These are phyloP conservation scores for Cataglyphis rosenhaueri DNA, from an alignment of 2,888 invertebrate genomes.

Conservation along the genomic window DNA sequence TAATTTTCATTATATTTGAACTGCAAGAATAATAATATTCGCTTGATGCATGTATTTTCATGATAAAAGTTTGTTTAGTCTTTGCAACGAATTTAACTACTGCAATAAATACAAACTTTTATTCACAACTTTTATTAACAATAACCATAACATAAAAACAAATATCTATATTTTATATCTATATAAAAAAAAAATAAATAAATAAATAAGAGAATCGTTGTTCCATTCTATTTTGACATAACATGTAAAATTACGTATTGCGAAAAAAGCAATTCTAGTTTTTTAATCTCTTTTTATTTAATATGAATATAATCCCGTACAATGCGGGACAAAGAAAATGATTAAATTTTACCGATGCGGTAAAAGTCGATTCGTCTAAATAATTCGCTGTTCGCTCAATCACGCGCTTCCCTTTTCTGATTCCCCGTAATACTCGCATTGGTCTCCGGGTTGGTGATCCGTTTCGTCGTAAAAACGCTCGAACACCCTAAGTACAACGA, in stretches of 20 bases:
- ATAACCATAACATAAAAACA: not conserved
- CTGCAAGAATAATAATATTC: not conserved
- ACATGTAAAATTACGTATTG: not conserved
- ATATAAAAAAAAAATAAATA: not conserved
- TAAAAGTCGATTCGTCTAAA: conserved; percentile 8
- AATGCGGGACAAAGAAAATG: not conserved
- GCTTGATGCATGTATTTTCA: not conserved
- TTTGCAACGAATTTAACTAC: not conserved
- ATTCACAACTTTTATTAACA: not conserved
- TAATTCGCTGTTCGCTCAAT: conserved; percentile 32
- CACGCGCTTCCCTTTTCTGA: not conserved
- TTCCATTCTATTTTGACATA: not conserved
- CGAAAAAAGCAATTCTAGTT: not conserved
- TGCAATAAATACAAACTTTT: not conserved
- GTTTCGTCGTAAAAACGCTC: conserved; percentile 25
- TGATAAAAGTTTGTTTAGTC: not conserved
- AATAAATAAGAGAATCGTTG: not conserved
- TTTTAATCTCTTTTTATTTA: conserved; percentile 12
- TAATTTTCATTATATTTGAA: not conserved
- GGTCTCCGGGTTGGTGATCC: not conserved
- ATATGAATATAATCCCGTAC: conserved; percentile 4
- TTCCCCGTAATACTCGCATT: not conserved
- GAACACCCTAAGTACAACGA: conserved; percentile 4
- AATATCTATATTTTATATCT: not conserved
- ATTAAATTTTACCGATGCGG: conserved; percentile 6